Percentiles rank a stretch among this genome's conserved stretches.
Evolutionary conservation across 2,888 invertebrate genomes (phyloP).

Genomic region (Melieria picta): DNA sequence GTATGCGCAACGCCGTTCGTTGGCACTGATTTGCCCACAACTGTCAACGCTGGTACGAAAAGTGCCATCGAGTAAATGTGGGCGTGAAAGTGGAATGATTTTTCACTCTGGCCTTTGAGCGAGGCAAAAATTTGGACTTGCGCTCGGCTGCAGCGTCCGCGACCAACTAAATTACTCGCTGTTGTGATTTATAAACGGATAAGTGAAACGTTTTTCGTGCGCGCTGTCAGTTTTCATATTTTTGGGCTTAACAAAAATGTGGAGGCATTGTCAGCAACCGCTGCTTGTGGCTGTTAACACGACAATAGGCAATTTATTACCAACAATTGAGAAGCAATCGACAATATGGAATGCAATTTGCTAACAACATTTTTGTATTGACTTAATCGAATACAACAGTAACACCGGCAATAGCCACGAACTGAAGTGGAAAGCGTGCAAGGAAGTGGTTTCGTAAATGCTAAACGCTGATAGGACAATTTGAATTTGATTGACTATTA

Average conservation of each 20-base stretch:
- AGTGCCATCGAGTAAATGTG: too few species aligned
- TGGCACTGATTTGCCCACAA: constrained; percentile 49
- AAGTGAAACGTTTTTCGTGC: not conserved
- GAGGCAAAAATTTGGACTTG: too few species aligned
- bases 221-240: not conserved
- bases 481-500: not conserved
- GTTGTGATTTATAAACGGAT: not conserved
- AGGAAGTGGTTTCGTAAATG: not conserved
- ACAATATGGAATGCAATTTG: constrained; percentile 32
- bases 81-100: too few species aligned
- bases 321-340: constrained; percentile 37
- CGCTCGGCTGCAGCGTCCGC: too few species aligned
- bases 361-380: constrained; percentile 9
- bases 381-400: not conserved
- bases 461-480: not conserved
- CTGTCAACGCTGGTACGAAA: constrained; percentile 40
- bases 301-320: constrained; percentile 59
- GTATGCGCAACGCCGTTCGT: constrained; percentile 38
- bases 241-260: constrained; percentile 1
- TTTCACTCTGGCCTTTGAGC: too few species aligned
- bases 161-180: not conserved
- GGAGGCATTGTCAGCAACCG: constrained; percentile 17
- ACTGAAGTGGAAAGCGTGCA: not conserved
- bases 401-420: not conserved
- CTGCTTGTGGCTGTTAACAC: constrained; percentile 55